A percentile compares a stretch with the other conserved stretches of the same genome.
Conservation (phyloP, 2,113 vertebrate species). For the Colinus virginianus region DNA sequence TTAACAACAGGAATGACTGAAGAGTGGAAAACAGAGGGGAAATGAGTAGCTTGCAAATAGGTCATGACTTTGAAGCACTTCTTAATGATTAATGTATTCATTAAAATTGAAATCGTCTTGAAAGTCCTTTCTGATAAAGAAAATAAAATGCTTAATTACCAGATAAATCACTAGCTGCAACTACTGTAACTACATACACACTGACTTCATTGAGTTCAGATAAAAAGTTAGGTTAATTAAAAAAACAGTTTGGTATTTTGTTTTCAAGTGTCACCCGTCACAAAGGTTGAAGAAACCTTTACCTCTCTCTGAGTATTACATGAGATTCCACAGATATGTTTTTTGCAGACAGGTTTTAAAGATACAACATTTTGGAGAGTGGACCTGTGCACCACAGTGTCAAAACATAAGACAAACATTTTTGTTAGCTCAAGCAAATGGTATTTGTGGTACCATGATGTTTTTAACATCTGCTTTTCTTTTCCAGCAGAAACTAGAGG, state of each 20-base stretch:
- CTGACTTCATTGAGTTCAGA: not conserved
- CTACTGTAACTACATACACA: not conserved
- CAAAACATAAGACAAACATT: not conserved
- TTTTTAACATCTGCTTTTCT: constrained; percentile 3
- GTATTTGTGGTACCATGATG: not conserved
- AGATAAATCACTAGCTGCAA: not conserved
- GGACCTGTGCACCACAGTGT: accelerated
- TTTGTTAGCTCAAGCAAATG: not conserved
- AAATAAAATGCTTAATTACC: not conserved
- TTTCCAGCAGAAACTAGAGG: not conserved
- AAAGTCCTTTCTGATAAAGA: not conserved
- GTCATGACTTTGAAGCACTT: not conserved
- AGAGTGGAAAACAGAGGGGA: not conserved
- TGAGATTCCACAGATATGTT: not conserved
- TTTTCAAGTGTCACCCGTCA: not conserved
- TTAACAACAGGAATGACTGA: not conserved
- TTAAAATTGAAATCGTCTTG: not conserved
- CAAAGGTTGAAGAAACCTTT: not conserved
- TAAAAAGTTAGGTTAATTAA: not conserved
- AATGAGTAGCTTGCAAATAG: accelerated
- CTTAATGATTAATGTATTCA: not conserved
- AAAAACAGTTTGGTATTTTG: not conserved
- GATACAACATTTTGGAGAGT: not conserved
- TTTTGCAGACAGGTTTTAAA: not conserved
- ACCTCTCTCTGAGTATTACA: not conserved